Conservation (phyloP, 2,113 vertebrate species). For the Paradisaea rubra region DNA sequence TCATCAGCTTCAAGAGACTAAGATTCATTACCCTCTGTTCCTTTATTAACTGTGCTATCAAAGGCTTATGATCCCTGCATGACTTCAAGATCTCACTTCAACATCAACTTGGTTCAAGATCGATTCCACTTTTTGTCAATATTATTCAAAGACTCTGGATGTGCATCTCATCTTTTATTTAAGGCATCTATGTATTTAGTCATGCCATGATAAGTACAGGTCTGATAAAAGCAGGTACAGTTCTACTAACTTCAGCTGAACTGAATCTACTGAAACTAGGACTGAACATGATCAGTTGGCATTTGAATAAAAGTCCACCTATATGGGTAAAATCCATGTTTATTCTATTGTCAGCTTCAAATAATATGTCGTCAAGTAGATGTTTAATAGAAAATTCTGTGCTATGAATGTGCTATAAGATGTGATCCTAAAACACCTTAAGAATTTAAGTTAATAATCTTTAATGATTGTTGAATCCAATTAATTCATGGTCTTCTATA, state of each 20-base stretch:
- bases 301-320: background rate
- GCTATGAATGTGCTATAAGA: background rate
- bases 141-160: constrained; percentile 64
- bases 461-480: background rate
- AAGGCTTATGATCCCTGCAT: constrained; percentile 50
- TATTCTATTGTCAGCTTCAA: background rate
- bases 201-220: background rate
- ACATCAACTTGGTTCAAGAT: constrained; percentile 50
- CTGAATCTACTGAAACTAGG: background rate
- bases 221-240: background rate
- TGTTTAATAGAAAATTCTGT: background rate
- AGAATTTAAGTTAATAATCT: background rate
- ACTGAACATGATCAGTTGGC: background rate
- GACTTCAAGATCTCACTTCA: constrained; percentile 59
- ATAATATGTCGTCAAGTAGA: background rate
- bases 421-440: background rate
- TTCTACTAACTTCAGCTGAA: background rate
- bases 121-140: constrained; percentile 56
- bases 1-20: constrained; percentile 26
- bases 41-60: constrained; percentile 65
- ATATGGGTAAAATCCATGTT: background rate
- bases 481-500: background rate
- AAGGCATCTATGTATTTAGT: constrained; percentile 25
- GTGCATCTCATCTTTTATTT: constrained; percentile 69
- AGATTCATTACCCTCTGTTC: constrained; percentile 44